phyloP scores from a whole-genome alignment of 2,113 vertebrate species.

The Callorhinus ursinus region DNA sequence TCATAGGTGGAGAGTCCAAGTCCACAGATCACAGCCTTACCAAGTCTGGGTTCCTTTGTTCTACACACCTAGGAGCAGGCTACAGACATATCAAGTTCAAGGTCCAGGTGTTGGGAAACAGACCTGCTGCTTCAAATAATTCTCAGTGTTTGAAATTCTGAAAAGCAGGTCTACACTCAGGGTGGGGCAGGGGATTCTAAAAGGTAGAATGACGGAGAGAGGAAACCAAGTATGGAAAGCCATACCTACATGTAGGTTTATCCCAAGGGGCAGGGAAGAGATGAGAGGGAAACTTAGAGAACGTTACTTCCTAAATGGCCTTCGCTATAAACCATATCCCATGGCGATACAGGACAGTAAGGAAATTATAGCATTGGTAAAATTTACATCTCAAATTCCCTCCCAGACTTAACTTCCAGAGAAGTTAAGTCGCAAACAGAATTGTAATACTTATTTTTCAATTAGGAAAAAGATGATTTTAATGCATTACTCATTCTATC shows the following conservation, averaged over 20 bases:
- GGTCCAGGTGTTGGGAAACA: not conserved
- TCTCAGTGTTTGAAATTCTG: not conserved
- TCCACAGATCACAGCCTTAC: rapidly evolving
- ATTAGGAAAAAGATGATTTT: not conserved
- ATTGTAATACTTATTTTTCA: not conserved
- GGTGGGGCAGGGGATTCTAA: not conserved
- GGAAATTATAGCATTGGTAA: not conserved
- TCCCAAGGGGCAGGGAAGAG: not conserved
- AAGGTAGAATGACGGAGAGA: rapidly evolving
- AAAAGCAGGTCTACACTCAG: not conserved
- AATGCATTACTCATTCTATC: slow-evolving; percentile 18
- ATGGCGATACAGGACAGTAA: rapidly evolving
- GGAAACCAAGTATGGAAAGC: not conserved
- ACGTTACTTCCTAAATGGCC: not conserved
- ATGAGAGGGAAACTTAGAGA: not conserved
- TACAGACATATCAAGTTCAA: not conserved
- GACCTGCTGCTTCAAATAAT: not conserved
- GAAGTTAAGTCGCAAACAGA: not conserved
- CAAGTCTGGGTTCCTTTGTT: not conserved
- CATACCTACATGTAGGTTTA: rapidly evolving
- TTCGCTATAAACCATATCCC: rapidly evolving
- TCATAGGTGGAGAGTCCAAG: rapidly evolving
- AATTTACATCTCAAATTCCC: not conserved
- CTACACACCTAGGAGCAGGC: not conserved
- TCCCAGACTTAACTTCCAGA: not conserved